A percentile compares a stretch with the other conserved stretches of the same genome.
Conservation (phyloP, 2,113 vertebrate genomes). For the Rhodinocichla rosea region DNA sequence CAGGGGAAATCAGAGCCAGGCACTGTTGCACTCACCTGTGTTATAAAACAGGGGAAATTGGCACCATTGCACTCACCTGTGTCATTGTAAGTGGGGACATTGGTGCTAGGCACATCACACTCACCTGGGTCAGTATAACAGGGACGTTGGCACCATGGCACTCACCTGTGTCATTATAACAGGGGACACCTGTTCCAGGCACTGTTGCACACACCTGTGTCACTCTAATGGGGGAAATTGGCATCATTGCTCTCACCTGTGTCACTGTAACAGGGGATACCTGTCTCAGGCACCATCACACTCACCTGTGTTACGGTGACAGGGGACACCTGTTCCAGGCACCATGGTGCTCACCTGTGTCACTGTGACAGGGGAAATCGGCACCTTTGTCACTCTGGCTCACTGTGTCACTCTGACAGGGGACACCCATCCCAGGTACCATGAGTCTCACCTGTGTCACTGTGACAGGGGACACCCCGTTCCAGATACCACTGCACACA, state of each 20-base stretch:
- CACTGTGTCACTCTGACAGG: too few species aligned
- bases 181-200: not conserved
- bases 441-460: not conserved
- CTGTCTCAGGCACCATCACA: not conserved
- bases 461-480: not conserved
- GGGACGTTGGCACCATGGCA: too few species aligned
- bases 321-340: too few species aligned
- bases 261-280: too few species aligned
- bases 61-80: accelerated
- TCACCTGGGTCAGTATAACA: accelerated
- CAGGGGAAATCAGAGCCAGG: too few species aligned
- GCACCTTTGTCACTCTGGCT: too few species aligned
- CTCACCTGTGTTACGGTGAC: too few species aligned
- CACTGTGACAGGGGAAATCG: too few species aligned
- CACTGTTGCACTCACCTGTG: not conserved
- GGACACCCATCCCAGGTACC: accelerated
- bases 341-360: not conserved
- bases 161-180: accelerated
- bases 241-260: too few species aligned
- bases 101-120: accelerated
- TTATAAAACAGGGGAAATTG: not conserved
- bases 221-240: not conserved
- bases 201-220: too few species aligned
- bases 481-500: not conserved
- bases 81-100: accelerated